Percentiles rank a stretch among this genome's conserved stretches.
Evolutionary conservation across 2,888 invertebrate genomes (phyloP).

Genomic region (Hofmannophila pseudospretella): DNA sequence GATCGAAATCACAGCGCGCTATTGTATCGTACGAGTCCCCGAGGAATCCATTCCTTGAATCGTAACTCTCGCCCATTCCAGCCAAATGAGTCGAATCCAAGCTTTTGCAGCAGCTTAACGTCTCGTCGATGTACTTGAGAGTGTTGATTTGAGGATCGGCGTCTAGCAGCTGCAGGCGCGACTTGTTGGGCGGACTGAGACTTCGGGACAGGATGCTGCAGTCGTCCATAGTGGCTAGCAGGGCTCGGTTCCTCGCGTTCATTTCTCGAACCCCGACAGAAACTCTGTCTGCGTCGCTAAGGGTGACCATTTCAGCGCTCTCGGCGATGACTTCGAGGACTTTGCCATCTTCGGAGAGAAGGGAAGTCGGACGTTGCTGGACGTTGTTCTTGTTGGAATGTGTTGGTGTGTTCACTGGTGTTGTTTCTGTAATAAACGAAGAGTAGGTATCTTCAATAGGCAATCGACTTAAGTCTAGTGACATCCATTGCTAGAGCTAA

Average conservation of each 20-base stretch:
- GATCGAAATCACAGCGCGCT: constrained; percentile 60
- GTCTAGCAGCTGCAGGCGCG: constrained; percentile 60
- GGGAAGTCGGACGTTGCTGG: constrained; percentile 78
- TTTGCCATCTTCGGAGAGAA: constrained; percentile 81
- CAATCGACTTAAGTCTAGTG: no score
- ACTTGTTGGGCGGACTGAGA: constrained; percentile 64
- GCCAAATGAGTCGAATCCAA: constrained; percentile 66
- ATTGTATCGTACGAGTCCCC: constrained; percentile 69
- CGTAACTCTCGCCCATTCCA: constrained; percentile 72
- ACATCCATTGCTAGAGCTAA: no score
- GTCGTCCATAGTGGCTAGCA: constrained; percentile 74
- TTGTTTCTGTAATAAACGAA: constrained; percentile 52
- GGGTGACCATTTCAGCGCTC: constrained; percentile 82
- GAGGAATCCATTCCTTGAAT: constrained; percentile 64
- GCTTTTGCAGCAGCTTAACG: constrained; percentile 69
- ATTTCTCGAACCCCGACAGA: constrained; percentile 62
- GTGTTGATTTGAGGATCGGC: constrained; percentile 77
- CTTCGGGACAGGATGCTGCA: constrained; percentile 69
- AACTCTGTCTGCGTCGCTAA: constrained; percentile 74
- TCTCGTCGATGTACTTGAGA: constrained; percentile 80
- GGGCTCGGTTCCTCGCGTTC: constrained; percentile 70
- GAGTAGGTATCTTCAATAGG: no score
- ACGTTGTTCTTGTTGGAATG: constrained; percentile 49
- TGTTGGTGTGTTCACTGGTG: constrained; percentile 67
- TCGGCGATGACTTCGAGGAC: constrained; percentile 82